Conservation (phyloP, 2,797 vertebrate species). For the Danio choprae region DNA sequence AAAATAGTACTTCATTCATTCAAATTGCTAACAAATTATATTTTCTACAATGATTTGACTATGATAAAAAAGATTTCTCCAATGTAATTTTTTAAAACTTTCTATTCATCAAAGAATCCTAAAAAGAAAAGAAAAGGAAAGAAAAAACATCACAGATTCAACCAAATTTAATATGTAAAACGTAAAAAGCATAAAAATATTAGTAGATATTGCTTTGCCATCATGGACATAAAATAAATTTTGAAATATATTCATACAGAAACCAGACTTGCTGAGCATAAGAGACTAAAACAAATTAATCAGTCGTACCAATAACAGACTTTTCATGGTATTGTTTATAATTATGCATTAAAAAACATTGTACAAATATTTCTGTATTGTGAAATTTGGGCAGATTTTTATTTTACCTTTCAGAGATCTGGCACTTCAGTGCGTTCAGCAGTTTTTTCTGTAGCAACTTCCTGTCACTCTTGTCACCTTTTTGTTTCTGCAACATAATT, state of each 20-base stretch:
- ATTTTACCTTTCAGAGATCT: constrained; percentile 55
- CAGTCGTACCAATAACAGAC: not conserved
- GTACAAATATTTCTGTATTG: not conserved
- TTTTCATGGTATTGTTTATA: not conserved
- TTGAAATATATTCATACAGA: not conserved
- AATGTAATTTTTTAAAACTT: too few species aligned
- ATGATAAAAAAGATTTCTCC: too few species aligned
- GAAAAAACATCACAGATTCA: too few species aligned
- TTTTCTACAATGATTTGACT: too few species aligned
- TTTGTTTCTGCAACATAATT: constrained; percentile 44
- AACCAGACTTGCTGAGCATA: not conserved
- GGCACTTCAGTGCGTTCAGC: constrained; percentile 27
- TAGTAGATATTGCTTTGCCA: not conserved
- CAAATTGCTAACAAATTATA: too few species aligned
- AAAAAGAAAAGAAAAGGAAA: too few species aligned
- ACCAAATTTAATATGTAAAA: too few species aligned
- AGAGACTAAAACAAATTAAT: not conserved
- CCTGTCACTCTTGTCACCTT: constrained; percentile 24
- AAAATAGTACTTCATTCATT: not conserved
- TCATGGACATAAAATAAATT: not conserved
- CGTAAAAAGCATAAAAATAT: too few species aligned
- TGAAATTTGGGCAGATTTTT: not conserved
- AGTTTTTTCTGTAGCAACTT: constrained; percentile 51
- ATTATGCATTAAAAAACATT: not conserved
- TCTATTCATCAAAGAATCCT: too few species aligned